Conservation (phyloP, 2,113 vertebrate genomes). For the Camelus bactrianus region DNA sequence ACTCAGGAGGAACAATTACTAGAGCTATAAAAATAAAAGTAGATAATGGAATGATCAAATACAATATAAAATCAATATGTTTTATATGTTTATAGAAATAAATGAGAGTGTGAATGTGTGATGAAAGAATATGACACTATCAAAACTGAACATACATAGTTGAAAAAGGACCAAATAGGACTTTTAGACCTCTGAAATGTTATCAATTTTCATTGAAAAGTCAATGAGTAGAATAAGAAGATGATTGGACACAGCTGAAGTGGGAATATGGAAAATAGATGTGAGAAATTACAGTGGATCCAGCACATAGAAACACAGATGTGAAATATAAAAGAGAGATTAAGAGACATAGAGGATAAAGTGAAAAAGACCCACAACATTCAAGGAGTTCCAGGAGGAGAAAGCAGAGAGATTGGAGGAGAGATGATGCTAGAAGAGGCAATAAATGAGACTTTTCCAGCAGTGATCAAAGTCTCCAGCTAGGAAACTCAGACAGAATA, state of each 20-base stretch:
- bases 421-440: background rate
- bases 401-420: background rate
- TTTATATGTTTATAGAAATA: background rate
- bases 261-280: background rate
- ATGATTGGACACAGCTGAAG: background rate
- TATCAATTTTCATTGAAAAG: background rate
- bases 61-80: background rate
- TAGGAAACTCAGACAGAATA: background rate
- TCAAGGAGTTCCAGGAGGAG: background rate
- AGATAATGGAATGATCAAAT: background rate
- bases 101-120: background rate
- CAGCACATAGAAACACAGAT: background rate
- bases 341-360: background rate
- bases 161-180: background rate
- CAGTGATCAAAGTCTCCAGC: background rate
- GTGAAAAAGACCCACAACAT: background rate
- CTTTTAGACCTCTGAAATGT: constrained; percentile 33
- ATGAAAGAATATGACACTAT: background rate
- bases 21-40: background rate
- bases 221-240: background rate
- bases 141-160: background rate
- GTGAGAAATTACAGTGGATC: background rate
- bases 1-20: background rate
- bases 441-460: background rate
- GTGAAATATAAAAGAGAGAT: background rate